Evolutionary conservation across 2,113 vertebrate species (phyloP).

Genomic region (Hyperoodon ampullatus): DNA sequence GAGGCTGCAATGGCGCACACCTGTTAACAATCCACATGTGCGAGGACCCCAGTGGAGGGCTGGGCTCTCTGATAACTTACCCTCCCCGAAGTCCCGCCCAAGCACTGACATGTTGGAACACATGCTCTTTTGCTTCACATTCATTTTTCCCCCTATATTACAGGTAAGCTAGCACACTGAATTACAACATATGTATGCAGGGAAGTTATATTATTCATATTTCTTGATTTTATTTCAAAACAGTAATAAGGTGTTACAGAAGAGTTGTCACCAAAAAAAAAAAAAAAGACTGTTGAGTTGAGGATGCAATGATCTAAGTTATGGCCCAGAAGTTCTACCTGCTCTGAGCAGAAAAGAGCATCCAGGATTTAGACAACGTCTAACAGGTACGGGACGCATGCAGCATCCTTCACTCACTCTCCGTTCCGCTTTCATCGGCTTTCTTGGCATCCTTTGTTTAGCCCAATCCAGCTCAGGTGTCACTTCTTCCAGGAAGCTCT

Average conservation of each 20-base stretch:
- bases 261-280: background rate
- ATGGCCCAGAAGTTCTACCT: background rate
- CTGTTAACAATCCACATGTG: background rate
- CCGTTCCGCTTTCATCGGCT: too few relatives aligned
- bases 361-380: background rate
- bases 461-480: background rate
- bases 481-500: background rate
- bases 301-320: background rate
- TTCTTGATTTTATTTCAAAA: slow-evolving; percentile 3
- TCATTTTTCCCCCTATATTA: background rate
- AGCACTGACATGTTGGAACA: background rate
- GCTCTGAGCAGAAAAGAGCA: background rate
- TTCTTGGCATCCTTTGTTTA: background rate
- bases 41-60: background rate
- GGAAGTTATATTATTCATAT: background rate
- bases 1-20: background rate
- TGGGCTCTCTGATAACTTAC: background rate
- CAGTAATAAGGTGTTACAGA: background rate
- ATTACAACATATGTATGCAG: background rate
- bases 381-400: background rate
- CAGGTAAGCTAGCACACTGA: background rate
- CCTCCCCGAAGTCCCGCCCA: background rate
- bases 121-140: background rate
- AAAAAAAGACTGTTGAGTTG: background rate
- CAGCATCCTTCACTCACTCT: background rate